Percentiles rank a stretch among this genome's conserved stretches.
Evolutionary conservation across 2,797 vertebrate genomes (phyloP).

Genomic region (Sciaenops ocellatus): DNA sequence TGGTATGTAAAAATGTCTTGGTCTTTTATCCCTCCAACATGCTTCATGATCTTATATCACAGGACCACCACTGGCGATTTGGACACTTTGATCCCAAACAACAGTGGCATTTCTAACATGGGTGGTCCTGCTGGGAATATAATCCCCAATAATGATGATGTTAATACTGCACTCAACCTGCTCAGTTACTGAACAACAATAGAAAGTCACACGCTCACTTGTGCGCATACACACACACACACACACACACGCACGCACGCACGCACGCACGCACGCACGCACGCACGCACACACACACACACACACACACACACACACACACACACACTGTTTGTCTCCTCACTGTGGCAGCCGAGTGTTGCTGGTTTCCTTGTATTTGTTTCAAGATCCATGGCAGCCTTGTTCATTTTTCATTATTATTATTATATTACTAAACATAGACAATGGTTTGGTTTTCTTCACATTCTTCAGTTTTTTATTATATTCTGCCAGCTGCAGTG

Average conservation of each 20-base stretch:
- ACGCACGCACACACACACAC: not conserved
- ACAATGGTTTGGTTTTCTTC: not conserved
- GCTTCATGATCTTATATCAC: slow-evolving; percentile 32
- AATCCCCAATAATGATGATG: slow-evolving; percentile 34
- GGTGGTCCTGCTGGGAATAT: slow-evolving; percentile 66
- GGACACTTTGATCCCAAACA: slow-evolving; percentile 59
- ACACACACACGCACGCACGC: not conserved
- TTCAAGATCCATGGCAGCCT: not conserved
- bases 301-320: not conserved
- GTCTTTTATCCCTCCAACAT: slow-evolving; percentile 10
- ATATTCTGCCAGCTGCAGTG: not conserved
- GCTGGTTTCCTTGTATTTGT: slow-evolving; percentile 3
- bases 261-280: not conserved
- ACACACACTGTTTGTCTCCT: slow-evolving; percentile 2
- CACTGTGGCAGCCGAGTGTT: not conserved
- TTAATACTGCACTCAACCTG: slow-evolving; percentile 50
- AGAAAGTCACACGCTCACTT: slow-evolving; percentile 42
- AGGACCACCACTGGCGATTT: slow-evolving; percentile 52
- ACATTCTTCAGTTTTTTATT: not conserved
- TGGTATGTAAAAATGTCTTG: not conserved
- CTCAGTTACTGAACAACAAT: slow-evolving; percentile 26
- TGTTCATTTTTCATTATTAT: not conserved
- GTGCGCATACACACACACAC: not conserved
- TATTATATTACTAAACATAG: not conserved
- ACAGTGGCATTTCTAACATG: slow-evolving; percentile 56